Evolutionary conservation across 2,113 vertebrate species (phyloP).

Genomic region (Craseonycteris thonglongyai): DNA sequence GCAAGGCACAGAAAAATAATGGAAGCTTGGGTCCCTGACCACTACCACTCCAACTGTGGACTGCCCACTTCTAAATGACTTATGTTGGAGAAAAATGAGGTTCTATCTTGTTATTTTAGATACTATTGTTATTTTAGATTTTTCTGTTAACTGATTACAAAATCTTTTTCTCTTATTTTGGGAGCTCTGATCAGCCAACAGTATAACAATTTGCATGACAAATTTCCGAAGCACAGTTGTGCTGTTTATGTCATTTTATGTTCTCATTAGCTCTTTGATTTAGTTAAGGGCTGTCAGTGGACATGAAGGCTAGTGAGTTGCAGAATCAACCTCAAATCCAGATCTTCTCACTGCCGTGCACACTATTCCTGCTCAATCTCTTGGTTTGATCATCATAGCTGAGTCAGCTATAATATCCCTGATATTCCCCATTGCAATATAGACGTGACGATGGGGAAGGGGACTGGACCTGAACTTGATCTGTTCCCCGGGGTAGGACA

Average conservation of each 20-base stretch:
- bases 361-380: background rate
- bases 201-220: background rate
- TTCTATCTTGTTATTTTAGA: background rate
- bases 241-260: background rate
- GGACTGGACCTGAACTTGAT: background rate
- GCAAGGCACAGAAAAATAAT: background rate
- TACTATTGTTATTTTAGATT: background rate
- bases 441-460: background rate
- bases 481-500: background rate
- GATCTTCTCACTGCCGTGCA: background rate
- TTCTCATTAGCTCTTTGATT: background rate
- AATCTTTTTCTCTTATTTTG: background rate
- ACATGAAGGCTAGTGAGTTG: background rate
- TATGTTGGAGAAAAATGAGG: background rate
- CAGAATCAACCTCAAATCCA: background rate
- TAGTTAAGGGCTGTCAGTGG: background rate
- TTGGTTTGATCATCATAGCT: background rate
- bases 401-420: background rate
- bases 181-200: background rate
- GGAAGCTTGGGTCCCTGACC: background rate
- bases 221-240: background rate
- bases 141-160: conserved; percentile 23
- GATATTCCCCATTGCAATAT: background rate
- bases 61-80: background rate
- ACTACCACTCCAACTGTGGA: background rate